phyloP scores from a whole-genome alignment of 2,797 vertebrate genomes.

The Phoebastria nigripes region DNA sequence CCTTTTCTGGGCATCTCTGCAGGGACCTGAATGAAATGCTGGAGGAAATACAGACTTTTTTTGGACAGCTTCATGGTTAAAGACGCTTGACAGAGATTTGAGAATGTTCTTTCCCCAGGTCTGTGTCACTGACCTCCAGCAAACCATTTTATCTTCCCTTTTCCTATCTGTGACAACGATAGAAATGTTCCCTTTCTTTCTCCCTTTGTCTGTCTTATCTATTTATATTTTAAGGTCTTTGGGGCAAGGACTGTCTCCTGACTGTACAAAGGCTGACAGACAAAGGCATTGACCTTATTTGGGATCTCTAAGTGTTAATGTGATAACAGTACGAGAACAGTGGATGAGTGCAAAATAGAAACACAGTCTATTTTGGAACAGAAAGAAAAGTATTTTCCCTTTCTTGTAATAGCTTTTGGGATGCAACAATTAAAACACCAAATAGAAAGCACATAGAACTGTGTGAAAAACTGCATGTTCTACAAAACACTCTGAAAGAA shows the following conservation, averaged over 20 bases:
- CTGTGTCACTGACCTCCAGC: conserved; percentile 44
- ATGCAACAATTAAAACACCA: not conserved
- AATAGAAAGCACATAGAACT: not conserved
- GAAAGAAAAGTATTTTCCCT: not conserved
- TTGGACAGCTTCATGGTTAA: not conserved
- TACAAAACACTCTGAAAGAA: not conserved
- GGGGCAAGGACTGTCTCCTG: conserved; percentile 50
- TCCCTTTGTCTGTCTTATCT: conserved; percentile 60
- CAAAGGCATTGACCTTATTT: conserved; percentile 42
- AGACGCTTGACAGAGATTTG: not conserved
- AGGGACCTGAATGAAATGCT: not conserved
- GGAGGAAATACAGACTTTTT: not conserved
- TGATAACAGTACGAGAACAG: not conserved
- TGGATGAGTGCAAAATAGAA: not conserved
- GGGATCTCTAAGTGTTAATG: conserved; percentile 34
- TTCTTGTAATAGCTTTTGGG: not conserved
- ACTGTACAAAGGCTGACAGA: conserved; percentile 42
- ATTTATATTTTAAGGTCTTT: conserved; percentile 65
- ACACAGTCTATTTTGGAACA: not conserved
- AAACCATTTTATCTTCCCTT: conserved; percentile 34
- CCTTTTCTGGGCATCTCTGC: not conserved
- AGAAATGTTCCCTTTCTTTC: conserved; percentile 59
- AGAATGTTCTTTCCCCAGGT: not conserved
- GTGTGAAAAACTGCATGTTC: not conserved
- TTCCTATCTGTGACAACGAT: conserved; percentile 19